Base-by-base conservation (phyloP, 1,140 invertebrate genomes). In the Drosophila sulfurigaster region DNA sequence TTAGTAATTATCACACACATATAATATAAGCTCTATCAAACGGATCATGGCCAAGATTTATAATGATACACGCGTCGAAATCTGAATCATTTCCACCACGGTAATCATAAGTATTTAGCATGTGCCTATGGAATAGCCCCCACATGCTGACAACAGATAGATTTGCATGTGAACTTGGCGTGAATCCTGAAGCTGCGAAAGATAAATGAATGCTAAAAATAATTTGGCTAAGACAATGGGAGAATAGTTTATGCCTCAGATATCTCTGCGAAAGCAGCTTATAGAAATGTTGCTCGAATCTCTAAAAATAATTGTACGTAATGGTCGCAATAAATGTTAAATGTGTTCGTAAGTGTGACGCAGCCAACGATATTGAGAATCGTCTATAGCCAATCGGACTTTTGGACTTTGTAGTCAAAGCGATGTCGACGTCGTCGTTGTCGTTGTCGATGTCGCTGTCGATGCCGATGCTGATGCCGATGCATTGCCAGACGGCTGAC, bases 181-280 rank as follows among this genome's bases (percentile, higher is more conserved):
- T 82, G 82, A 70, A 76, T 70, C 82, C 82, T 70, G 46, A 30
- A 45, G 59, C 8, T 35, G 38, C 28, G 49, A 51, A 49, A 79
- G 79, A 87, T 76, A 85, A 75, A 78, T 25, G 45, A 63, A 35
- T 74, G 59, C 76, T 63, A 67, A 82, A 83, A 67, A 71, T 81
- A 68, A 72, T 66, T 41, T 32, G 16, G 28, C 32, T 35, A 13
- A 62, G 35, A 13, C n/a, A 69, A 10, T 20, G 66, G 51, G 25
- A 28, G 57, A 69, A 51, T 62, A 51, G 41, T 32, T 64, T 64
- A 41, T 60, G 20, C 15, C 30, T 30, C 32, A 28, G 38, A 63
- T 54, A 60, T 60, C 16, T 41, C 11, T 25, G 20, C 20, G 3
- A 25, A 20, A 28, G 20, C 7, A 49, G 51, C 8, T 5, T 16